Conservation (phyloP, 2,113 vertebrate species). For the Amazona guildingii region DNA sequence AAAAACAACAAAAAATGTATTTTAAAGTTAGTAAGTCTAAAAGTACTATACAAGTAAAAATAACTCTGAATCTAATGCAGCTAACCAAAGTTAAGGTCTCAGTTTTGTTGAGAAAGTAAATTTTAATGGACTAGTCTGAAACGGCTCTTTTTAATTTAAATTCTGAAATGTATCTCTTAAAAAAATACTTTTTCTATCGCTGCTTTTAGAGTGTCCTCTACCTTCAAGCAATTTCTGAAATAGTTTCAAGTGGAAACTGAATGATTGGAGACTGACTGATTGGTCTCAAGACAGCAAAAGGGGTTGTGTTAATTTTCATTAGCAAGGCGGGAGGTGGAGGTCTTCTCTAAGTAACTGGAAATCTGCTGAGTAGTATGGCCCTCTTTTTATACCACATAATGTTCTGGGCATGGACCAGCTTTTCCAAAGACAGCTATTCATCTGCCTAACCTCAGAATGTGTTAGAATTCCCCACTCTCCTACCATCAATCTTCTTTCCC, state of each 20-base stretch:
- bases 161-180: not conserved
- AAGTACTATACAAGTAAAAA: not conserved
- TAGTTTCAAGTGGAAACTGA: not conserved
- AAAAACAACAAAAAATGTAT: not conserved
- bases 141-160: not conserved
- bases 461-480: not conserved
- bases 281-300: not conserved
- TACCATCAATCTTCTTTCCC: not conserved
- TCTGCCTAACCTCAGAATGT: constrained; percentile 26
- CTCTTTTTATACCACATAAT: not conserved
- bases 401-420: not conserved
- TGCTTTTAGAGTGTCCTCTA: not conserved
- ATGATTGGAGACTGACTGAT: not conserved
- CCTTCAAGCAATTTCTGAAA: not conserved
- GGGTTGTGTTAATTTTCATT: not conserved
- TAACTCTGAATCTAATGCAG: not conserved
- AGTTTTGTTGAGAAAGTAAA: not conserved
- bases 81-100: not conserved
- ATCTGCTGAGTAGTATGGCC: constrained; percentile 37
- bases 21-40: not conserved
- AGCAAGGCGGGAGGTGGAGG: not conserved
- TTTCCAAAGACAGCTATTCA: constrained; percentile 13
- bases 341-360: not conserved
- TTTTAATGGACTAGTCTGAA: not conserved
- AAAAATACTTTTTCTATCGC: not conserved